Conservation (phyloP, 2,888 invertebrate species). For the Galeopsomyia nigrocyanea region DNA sequence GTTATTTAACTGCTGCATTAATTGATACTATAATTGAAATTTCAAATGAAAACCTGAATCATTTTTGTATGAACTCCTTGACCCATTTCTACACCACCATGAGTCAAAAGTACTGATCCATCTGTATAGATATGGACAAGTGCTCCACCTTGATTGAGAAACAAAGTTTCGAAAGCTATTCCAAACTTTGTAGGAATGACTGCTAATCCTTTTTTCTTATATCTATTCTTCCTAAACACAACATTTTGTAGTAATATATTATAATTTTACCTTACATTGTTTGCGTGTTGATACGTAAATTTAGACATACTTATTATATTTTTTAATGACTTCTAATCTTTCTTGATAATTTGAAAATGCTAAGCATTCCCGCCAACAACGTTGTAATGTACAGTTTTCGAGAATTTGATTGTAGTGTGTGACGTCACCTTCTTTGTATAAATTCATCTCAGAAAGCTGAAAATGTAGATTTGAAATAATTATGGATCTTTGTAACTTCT, state of each 20-base stretch:
- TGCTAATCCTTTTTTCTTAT: slow-evolving; percentile 87
- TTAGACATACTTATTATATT: slow-evolving; percentile 77
- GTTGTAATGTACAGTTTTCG: slow-evolving; percentile 77
- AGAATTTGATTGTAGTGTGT: slow-evolving; percentile 84
- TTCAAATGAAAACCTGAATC: slow-evolving; percentile 75
- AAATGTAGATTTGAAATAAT: neutral
- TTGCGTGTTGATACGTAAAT: too few species aligned
- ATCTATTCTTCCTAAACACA: slow-evolving; percentile 76
- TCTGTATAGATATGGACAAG: slow-evolving; percentile 85
- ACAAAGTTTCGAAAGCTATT: slow-evolving; percentile 80
- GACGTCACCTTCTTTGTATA: slow-evolving; percentile 81
- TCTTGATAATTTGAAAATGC: slow-evolving; percentile 75
- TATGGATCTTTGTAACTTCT: neutral
- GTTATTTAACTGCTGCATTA: too few species aligned
- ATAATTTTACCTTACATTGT: too few species aligned
- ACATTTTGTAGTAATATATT: too few species aligned
- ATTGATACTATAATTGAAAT: neutral
- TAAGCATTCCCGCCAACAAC: slow-evolving; percentile 85
- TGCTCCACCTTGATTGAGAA: slow-evolving; percentile 88
- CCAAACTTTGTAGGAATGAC: slow-evolving; percentile 87
- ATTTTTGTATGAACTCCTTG: slow-evolving; percentile 96
- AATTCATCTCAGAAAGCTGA: slow-evolving; percentile 76
- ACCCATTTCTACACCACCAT: slow-evolving; percentile 94
- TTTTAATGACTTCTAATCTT: slow-evolving; percentile 73
- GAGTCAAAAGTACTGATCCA: slow-evolving; percentile 88